Evolutionary conservation across 2,113 vertebrate species (phyloP).

Genomic region (Trematomus loennbergii): DNA sequence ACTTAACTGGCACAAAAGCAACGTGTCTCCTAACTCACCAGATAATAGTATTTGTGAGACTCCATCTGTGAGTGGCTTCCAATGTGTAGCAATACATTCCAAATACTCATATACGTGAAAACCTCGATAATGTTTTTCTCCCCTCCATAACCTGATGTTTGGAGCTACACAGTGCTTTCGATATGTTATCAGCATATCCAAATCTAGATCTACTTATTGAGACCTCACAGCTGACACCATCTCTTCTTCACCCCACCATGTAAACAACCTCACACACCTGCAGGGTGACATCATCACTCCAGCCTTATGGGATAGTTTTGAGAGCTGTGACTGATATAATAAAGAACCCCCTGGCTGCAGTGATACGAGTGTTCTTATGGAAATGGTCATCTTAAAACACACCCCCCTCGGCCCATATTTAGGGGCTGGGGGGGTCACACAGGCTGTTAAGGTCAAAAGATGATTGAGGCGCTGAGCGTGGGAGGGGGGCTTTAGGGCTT

Average conservation of each 20-base stretch:
- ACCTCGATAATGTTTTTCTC: too few species aligned
- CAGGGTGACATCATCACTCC: neutral
- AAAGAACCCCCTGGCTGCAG: conserved; percentile 12
- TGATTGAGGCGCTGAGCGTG: conserved; percentile 74
- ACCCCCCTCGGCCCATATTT: conserved; percentile 19
- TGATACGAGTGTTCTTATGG: conserved; percentile 70
- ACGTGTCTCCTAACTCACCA: too few species aligned
- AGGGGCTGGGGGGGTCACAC: conserved; percentile 30
- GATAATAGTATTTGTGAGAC: too few species aligned
- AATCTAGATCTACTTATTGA: neutral
- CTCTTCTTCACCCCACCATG: neutral
- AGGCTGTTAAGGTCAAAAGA: conserved; percentile 67
- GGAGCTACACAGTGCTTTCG: too few species aligned
- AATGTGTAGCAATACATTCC: too few species aligned
- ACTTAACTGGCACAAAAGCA: too few species aligned
- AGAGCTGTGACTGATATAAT: neutral
- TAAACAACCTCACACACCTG: neutral
- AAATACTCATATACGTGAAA: too few species aligned
- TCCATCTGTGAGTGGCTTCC: too few species aligned
- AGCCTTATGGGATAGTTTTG: neutral
- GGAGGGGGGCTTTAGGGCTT: conserved; percentile 23
- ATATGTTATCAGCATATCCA: neutral
- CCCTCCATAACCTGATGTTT: too few species aligned
- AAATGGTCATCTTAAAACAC: conserved; percentile 62
- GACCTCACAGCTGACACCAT: neutral